Conservation (phyloP, 1,140 invertebrate species). For the Plutomurus gul region DNA sequence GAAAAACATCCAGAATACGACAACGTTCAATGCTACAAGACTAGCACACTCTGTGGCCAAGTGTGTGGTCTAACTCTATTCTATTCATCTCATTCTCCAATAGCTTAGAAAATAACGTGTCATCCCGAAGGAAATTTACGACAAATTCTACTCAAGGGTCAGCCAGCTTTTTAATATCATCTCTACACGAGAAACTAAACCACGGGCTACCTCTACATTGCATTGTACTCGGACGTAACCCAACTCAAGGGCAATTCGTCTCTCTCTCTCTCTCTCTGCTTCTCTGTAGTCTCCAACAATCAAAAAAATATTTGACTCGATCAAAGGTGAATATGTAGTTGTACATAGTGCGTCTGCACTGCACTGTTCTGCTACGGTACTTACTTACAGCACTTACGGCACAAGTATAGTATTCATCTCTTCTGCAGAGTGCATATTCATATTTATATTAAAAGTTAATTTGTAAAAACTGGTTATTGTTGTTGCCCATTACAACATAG, state of each 20-base stretch:
- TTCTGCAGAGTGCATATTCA: no score
- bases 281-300: no score
- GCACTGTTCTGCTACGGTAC: no score
- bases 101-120: slow-evolving; percentile 29
- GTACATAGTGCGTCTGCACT: no score
- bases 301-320: no score
- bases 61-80: background rate
- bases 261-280: no score
- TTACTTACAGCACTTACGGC: no score
- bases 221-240: background rate
- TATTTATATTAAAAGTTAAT: background rate
- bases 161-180: no score
- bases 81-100: slow-evolving; percentile 12
- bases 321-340: no score
- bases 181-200: background rate
- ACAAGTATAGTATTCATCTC: no score
- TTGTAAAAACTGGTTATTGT: background rate
- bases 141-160: slow-evolving; percentile 20
- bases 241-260: slow-evolving; percentile 13
- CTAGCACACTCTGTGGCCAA: background rate
- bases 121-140: slow-evolving; percentile 23
- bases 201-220: background rate
- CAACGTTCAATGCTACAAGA: background rate
- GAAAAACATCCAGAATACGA: background rate
- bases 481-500: no score